Conservation (phyloP, 2,888 invertebrate genomes). For the Mellilla xanthometata region DNA sequence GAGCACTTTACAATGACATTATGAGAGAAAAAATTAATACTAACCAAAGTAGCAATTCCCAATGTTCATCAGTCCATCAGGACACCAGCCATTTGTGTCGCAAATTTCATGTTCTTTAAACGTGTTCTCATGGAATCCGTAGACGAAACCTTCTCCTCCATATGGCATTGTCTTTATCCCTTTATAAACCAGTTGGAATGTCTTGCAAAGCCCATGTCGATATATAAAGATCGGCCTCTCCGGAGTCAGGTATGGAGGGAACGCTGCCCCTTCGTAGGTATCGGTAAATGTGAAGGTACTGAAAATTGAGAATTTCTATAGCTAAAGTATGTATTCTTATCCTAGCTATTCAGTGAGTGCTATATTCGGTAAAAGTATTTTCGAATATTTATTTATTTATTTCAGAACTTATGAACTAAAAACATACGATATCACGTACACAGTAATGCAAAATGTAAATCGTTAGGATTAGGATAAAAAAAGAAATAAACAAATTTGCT, state of each 20-base stretch:
- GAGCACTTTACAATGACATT: too few relatives aligned
- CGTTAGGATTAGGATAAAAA: too few relatives aligned
- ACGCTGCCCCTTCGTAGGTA: slow-evolving; percentile 87
- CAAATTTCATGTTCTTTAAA: slow-evolving; percentile 22
- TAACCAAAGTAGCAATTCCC: slow-evolving; percentile 84
- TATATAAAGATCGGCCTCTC: slow-evolving; percentile 82
- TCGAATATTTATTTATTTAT: too few relatives aligned
- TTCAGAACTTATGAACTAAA: too few relatives aligned
- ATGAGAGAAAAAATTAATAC: background rate
- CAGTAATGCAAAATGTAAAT: too few relatives aligned
- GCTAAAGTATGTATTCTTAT: too few relatives aligned
- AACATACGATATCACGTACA: too few relatives aligned
- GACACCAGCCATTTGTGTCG: slow-evolving; percentile 55
- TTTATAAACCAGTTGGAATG: slow-evolving; percentile 8
- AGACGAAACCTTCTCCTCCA: slow-evolving; percentile 24
- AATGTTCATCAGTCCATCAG: slow-evolving; percentile 83
- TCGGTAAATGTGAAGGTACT: slow-evolving; percentile 77
- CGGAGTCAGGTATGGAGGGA: slow-evolving; percentile 82
- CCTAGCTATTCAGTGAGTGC: too few relatives aligned
- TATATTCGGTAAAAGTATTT: too few relatives aligned
- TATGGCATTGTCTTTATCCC: slow-evolving; percentile 10
- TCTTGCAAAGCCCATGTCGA: slow-evolving; percentile 87
- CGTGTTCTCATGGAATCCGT: slow-evolving; percentile 15
- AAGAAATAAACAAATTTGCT: too few relatives aligned
- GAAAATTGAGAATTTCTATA: too few relatives aligned